Conservation (phyloP, 2,113 vertebrate species). For the Phycodurus eques region DNA sequence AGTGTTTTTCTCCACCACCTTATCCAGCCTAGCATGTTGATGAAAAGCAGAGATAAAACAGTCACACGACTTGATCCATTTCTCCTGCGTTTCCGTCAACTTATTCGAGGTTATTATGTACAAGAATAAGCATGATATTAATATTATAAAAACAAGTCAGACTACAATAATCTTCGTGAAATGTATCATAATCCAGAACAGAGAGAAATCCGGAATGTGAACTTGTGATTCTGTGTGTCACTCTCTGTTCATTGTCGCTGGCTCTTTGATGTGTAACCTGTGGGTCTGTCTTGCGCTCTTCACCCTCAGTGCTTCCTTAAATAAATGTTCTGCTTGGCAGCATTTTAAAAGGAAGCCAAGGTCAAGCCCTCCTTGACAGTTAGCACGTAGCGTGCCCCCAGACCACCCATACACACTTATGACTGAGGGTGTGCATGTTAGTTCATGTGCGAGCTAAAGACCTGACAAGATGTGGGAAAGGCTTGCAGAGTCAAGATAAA, state of each 20-base stretch:
- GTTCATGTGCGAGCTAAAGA: conserved; percentile 32
- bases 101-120: conserved; percentile 13
- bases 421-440: conserved; percentile 29
- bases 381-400: conserved; percentile 39
- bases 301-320: conserved; percentile 52
- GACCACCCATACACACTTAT: conserved; percentile 55
- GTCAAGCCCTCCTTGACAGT: conserved; percentile 57
- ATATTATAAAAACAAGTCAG: conserved; percentile 11
- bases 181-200: conserved; percentile 20
- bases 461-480: conserved; percentile 42
- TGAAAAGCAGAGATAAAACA: not conserved
- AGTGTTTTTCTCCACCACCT: not conserved
- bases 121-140: conserved; percentile 1
- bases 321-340: conserved; percentile 65
- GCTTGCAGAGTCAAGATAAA: conserved; percentile 25
- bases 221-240: conserved; percentile 22
- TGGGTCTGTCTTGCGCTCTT: conserved; percentile 23
- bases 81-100: conserved; percentile 9
- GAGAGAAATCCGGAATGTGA: conserved; percentile 25
- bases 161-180: conserved; percentile 8
- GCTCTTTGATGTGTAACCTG: conserved; percentile 51
- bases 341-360: conserved; percentile 65
- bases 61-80: conserved; percentile 16
- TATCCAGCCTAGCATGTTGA: not conserved
- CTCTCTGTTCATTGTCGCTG: conserved; percentile 15